Evolutionary conservation across 1,140 invertebrate species (phyloP).

Genomic region (Drosophila eugracilis): DNA sequence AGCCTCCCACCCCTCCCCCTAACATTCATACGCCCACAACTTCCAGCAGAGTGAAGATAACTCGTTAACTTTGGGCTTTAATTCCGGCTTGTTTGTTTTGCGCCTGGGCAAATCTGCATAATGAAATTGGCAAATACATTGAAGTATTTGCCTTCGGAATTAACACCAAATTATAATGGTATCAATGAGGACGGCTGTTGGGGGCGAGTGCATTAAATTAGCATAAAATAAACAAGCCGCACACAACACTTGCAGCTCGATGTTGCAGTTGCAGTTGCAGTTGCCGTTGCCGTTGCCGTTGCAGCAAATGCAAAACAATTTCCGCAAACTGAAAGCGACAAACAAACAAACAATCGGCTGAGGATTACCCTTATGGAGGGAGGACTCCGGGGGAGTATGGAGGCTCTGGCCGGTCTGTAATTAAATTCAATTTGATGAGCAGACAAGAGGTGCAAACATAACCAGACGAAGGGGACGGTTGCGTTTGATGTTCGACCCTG

Average conservation of each 20-base stretch:
- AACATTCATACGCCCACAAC: not conserved
- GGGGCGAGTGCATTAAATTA: constrained; percentile 73
- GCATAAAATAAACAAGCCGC: constrained; percentile 74
- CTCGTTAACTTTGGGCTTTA: constrained; percentile 69
- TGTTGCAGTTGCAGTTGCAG: constrained; percentile 23
- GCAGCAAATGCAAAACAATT: constrained; percentile 69
- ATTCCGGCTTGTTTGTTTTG: constrained; percentile 51
- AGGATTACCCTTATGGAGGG: not conserved
- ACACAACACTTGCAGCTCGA: constrained; percentile 24
- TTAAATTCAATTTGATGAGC: constrained; percentile 77
- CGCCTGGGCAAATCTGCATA: constrained; percentile 68
- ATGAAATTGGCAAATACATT: constrained; percentile 68
- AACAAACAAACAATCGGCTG: constrained; percentile 54
- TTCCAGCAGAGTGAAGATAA: constrained; percentile 24
- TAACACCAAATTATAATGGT: constrained; percentile 78
- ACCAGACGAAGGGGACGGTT: constrained; percentile 4
- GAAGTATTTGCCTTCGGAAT: constrained; percentile 63
- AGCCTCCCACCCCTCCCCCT: not conserved
- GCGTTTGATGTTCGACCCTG: not conserved
- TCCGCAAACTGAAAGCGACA: constrained; percentile 51
- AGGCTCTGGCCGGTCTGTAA: constrained; percentile 46
- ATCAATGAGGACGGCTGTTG: constrained; percentile 43
- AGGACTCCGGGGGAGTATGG: constrained; percentile 10
- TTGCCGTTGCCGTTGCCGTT: constrained; percentile 20
- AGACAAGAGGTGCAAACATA: constrained; percentile 37